These are phyloP conservation scores for Neotoxoptera formosana DNA, from an alignment of 1,140 invertebrate genomes.

Conservation along the genomic window DNA sequence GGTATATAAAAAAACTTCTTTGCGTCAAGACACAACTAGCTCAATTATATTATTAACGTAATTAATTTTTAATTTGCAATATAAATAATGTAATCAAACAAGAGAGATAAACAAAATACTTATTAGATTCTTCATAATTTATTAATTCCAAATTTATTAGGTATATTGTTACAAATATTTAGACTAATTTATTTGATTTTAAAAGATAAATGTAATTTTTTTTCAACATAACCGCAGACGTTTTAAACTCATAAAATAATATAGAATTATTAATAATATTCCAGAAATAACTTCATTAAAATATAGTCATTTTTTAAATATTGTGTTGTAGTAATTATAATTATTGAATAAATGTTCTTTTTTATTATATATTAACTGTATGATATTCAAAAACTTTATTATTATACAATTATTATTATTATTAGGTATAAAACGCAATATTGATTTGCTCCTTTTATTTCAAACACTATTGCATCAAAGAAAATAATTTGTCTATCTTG, in stretches of 20 bases:
- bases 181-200: neutral
- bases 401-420: neutral
- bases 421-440: neutral
- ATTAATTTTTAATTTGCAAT: neutral
- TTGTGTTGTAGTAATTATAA: neutral
- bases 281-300: neutral
- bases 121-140: neutral
- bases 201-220: neutral
- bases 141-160: neutral
- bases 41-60: no score
- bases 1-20: no score
- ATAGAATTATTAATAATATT: neutral
- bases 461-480: neutral
- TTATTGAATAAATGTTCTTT: neutral
- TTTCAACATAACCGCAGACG: neutral
- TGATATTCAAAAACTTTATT: neutral
- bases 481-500: neutral
- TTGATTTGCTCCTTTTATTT: neutral
- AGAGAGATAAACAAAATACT: neutral
- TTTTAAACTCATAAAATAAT: neutral
- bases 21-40: no score
- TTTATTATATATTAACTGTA: neutral
- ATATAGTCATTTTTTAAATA: neutral
- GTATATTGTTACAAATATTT: neutral
- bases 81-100: neutral